Evolutionary conservation across 2,113 vertebrate species (phyloP).

Genomic region (Bubo blakistoni): DNA sequence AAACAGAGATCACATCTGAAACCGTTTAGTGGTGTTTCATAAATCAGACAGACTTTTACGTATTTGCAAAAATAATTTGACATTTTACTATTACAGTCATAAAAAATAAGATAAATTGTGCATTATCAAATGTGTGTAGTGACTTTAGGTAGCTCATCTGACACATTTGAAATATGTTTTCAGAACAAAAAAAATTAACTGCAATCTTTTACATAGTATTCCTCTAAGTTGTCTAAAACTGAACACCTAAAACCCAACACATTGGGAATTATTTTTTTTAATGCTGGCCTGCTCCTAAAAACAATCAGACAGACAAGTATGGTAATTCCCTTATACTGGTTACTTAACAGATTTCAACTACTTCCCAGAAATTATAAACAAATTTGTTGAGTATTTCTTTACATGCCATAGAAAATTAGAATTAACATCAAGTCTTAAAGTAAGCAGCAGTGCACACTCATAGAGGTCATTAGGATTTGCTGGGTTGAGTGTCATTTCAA

Average conservation of each 20-base stretch:
- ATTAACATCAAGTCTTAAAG: slow-evolving; percentile 16
- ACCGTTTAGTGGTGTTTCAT: neutral
- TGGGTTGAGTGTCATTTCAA: neutral
- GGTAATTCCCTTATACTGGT: neutral
- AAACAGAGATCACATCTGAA: neutral
- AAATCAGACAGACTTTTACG: neutral
- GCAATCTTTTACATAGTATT: neutral
- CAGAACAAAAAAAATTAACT: neutral
- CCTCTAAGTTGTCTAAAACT: neutral
- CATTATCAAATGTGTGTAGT: neutral
- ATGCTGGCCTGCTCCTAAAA: neutral
- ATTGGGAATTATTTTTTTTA: neutral
- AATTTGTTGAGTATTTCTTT: neutral
- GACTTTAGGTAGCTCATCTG: neutral
- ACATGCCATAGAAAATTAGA: neutral
- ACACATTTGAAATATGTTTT: neutral
- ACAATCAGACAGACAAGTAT: neutral
- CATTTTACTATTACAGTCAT: neutral
- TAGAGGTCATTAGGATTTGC: neutral
- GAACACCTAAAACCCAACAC: neutral
- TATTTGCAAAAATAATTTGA: neutral
- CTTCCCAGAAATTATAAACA: neutral
- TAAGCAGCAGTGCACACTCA: neutral
- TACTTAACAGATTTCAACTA: neutral
- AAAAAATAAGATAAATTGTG: neutral